These are phyloP conservation scores for human DNA, from an alignment of 2,113 vertebrate genomes.

Conservation along the genomic window DNA sequence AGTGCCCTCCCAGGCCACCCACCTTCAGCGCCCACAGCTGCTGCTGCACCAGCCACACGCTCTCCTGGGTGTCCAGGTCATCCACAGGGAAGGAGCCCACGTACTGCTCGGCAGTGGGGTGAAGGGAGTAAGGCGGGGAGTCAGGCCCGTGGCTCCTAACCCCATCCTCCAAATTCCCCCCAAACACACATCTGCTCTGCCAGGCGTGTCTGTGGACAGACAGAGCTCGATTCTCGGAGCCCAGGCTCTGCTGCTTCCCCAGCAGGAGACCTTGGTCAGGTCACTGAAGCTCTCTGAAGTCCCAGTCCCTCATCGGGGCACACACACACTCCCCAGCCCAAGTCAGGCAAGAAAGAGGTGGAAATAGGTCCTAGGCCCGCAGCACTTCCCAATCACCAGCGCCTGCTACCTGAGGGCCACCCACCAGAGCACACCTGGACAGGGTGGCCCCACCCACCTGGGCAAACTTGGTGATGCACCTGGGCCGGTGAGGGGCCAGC, in stretches of 20 bases:
- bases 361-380: not conserved
- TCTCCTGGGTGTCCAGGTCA: conserved; percentile 89
- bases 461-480: conserved; percentile 77
- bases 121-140: too few relatives aligned
- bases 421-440: not conserved
- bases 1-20: not conserved
- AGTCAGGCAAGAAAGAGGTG: not conserved
- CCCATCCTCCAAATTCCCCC: not conserved
- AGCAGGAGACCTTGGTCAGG: not conserved
- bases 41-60: conserved; percentile 85
- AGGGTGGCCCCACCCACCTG: conserved; percentile 73
- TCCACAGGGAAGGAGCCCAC: conserved; percentile 94
- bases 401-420: not conserved
- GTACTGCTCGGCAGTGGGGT: conserved; percentile 83
- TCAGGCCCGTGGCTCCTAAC: not conserved
- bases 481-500: conserved; percentile 57
- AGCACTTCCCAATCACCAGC: not conserved
- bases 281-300: not conserved
- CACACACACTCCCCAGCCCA: not conserved
- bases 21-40: conserved; percentile 91
- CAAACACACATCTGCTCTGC: not conserved
- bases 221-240: not conserved
- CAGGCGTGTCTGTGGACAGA: not conserved
- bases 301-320: not conserved
- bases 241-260: not conserved